phyloP scores from a whole-genome alignment of 2,113 vertebrate genomes.

The Sinocyclocheilus maitianheensis region DNA sequence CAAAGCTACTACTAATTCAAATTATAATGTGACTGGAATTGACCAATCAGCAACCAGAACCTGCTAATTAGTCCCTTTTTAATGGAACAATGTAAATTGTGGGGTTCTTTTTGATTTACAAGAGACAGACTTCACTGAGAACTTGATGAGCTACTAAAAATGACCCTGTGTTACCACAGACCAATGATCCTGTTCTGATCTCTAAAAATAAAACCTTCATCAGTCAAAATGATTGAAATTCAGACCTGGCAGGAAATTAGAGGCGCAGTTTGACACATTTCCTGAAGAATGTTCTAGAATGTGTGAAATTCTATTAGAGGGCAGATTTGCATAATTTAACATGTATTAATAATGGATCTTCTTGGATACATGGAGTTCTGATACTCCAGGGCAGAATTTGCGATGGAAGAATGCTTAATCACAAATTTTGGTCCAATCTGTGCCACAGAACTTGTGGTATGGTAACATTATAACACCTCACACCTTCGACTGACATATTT shows the following conservation, averaged over 20 bases:
- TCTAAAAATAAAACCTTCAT: constrained; percentile 48
- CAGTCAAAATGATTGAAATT: constrained; percentile 44
- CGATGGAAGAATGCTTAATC: constrained; percentile 15
- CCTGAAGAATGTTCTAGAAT: constrained; percentile 31
- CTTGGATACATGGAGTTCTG: constrained; percentile 29
- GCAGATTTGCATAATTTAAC: constrained; percentile 53
- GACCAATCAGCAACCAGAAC: neutral
- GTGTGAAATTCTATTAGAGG: constrained; percentile 34
- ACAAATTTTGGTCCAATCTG: constrained; percentile 25
- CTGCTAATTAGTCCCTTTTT: neutral
- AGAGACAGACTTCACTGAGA: constrained; percentile 12
- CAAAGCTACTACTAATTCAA: neutral
- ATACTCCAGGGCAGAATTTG: constrained; percentile 25
- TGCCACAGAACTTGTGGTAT: neutral
- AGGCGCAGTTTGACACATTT: constrained; percentile 36
- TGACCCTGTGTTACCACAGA: neutral
- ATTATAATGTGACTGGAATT: neutral
- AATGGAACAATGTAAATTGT: neutral
- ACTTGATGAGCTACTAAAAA: neutral
- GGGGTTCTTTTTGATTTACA: neutral
- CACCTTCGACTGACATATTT: neutral
- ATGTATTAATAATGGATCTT: constrained; percentile 47
- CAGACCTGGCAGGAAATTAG: constrained; percentile 46
- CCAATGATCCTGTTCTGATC: constrained; percentile 18
- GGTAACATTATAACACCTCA: neutral